Evolutionary conservation across 2,113 vertebrate species (phyloP).

Genomic region (Suricata suricatta): DNA sequence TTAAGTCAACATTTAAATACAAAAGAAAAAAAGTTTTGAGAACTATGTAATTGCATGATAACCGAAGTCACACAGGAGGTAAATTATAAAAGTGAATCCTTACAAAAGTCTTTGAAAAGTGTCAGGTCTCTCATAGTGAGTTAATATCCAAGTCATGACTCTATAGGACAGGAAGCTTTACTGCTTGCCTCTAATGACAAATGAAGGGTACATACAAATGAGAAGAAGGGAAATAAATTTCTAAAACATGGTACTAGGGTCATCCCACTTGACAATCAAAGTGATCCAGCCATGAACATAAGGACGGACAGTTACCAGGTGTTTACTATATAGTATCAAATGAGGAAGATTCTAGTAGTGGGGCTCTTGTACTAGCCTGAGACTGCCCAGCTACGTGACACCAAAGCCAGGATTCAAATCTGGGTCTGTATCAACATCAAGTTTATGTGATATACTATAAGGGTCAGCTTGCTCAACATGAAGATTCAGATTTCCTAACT

Average conservation of each 20-base stretch:
- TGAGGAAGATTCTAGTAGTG: not conserved
- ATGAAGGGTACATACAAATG: not conserved
- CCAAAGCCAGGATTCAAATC: not conserved
- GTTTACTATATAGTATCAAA: not conserved
- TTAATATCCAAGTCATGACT: not conserved
- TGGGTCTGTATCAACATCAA: not conserved
- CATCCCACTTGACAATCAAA: not conserved
- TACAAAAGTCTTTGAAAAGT: constrained; percentile 4
- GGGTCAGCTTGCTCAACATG: not conserved
- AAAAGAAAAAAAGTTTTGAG: not conserved
- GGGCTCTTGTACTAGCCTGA: not conserved
- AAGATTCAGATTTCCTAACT: not conserved
- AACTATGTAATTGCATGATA: not conserved
- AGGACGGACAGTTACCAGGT: not conserved
- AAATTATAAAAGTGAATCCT: not conserved
- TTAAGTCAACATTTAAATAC: not conserved
- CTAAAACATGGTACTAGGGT: not conserved
- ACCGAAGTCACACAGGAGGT: not conserved
- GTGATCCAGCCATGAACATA: not conserved
- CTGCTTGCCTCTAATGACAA: not conserved
- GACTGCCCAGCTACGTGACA: not conserved
- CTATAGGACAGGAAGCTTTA: not conserved
- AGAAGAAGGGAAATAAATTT: not conserved
- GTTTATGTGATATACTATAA: not conserved
- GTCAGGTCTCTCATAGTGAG: not conserved